These are phyloP conservation scores for Drosophila siamana DNA, from an alignment of 2,888 invertebrate genomes.

Conservation along the genomic window DNA sequence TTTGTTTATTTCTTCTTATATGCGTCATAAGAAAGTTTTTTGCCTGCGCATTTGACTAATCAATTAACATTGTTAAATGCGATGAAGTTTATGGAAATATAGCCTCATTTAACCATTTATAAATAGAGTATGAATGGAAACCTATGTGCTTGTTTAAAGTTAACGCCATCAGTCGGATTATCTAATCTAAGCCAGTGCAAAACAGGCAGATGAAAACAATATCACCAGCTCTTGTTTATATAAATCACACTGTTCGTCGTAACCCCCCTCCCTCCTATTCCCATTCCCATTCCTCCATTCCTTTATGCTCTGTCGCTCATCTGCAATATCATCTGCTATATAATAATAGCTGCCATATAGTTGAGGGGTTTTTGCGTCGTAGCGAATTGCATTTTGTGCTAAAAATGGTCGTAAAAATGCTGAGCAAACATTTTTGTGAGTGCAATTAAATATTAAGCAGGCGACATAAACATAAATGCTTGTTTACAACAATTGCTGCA, in stretches of 20 bases:
- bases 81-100: background rate
- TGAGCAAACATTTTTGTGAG: slow-evolving; percentile 63
- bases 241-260: slow-evolving; percentile 11
- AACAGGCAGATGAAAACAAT: slow-evolving; percentile 33
- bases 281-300: background rate
- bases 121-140: slow-evolving; percentile 36
- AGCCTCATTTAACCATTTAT: slow-evolving; percentile 6
- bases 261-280: background rate
- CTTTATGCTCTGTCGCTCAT: slow-evolving; percentile 28
- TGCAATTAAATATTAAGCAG: slow-evolving; percentile 57
- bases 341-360: slow-evolving; percentile 21
- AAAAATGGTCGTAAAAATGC: slow-evolving; percentile 50
- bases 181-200: slow-evolving; percentile 44
- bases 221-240: slow-evolving; percentile 38
- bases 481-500: slow-evolving; percentile 51
- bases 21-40: slow-evolving; percentile 15
- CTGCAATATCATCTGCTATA: slow-evolving; percentile 28
- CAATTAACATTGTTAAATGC: slow-evolving; percentile 16
- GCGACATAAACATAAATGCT: slow-evolving; percentile 44
- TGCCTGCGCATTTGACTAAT: slow-evolving; percentile 12
- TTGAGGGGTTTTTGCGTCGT: slow-evolving; percentile 63
- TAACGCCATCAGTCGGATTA: slow-evolving; percentile 17
- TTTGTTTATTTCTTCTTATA: slow-evolving; percentile 15
- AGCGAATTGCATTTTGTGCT: slow-evolving; percentile 43
- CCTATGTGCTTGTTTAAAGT: slow-evolving; percentile 5